phyloP scores from a whole-genome alignment of 2,888 invertebrate genomes.

The Villa cingulata region DNA sequence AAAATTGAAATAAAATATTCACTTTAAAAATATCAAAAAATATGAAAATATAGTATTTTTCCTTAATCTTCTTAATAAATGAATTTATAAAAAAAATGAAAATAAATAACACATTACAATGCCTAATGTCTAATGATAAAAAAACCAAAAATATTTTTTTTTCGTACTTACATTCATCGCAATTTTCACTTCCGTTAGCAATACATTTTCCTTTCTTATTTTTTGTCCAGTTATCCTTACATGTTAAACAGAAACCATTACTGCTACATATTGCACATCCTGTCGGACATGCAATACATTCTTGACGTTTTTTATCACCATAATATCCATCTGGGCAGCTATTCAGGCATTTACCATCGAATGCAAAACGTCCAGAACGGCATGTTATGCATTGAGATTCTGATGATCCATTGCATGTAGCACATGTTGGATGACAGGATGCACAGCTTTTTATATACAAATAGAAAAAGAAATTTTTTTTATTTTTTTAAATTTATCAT shows the following conservation, averaged over 20 bases:
- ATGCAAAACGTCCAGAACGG: constrained; percentile 53
- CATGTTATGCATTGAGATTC: constrained; percentile 72
- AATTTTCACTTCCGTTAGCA: constrained; percentile 53
- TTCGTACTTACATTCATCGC: constrained; percentile 45
- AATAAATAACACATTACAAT: too few species aligned
- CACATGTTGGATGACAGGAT: constrained; percentile 64
- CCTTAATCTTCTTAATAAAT: too few species aligned
- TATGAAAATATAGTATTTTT: too few species aligned
- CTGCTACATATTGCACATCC: constrained; percentile 65
- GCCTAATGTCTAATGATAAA: too few species aligned
- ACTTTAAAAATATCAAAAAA: too few species aligned
- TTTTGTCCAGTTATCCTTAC: constrained; percentile 58
- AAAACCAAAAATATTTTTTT: too few species aligned
- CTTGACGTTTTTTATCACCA: constrained; percentile 62
- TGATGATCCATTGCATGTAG: constrained; percentile 64
- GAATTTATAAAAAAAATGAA: too few species aligned
- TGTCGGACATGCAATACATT: constrained; percentile 62
- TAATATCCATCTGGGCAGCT: constrained; percentile 62
- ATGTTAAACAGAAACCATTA: constrained; percentile 57
- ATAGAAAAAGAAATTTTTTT: too few species aligned
- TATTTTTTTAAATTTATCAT: too few species aligned
- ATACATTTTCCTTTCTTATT: constrained; percentile 64
- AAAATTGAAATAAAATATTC: too few species aligned
- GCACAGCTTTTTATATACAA: too few species aligned
- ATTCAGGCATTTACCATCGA: constrained; percentile 56